A percentile compares a stretch with the other conserved stretches of the same genome.
Conservation (phyloP, 30 jellyfish, hydroid and myxozoan species). For the Aurelia aurita region DNA sequence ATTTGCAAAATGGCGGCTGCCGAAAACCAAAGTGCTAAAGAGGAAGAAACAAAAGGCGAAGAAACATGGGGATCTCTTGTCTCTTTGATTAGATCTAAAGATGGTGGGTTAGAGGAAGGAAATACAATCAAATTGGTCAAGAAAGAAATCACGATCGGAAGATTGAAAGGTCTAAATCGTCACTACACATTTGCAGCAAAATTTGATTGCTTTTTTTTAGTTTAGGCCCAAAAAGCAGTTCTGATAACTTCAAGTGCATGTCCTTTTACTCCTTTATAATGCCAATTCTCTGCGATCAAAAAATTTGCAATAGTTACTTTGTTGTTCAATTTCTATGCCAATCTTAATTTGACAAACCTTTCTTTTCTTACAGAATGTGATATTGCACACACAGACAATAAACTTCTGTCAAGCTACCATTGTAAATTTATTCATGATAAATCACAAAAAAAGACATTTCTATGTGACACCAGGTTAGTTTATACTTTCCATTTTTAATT, state of each 20-base stretch:
- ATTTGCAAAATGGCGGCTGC: conserved; percentile 29
- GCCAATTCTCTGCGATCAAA: too few species aligned
- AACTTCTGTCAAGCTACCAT: conserved; percentile 41
- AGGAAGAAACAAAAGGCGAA: too few species aligned
- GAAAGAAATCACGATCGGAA: conserved; percentile 25
- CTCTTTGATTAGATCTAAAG: conserved; percentile 3
- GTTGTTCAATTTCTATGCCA: background rate
- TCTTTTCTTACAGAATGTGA: conserved; percentile 28
- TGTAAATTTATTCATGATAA: conserved; percentile 16
- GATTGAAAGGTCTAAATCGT: conserved; percentile 12
- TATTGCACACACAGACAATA: conserved; percentile 46
- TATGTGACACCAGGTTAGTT: conserved; percentile 52
- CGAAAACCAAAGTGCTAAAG: too few species aligned
- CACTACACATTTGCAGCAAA: too few species aligned
- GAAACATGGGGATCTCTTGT: conserved; percentile 34
- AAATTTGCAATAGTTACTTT: background rate
- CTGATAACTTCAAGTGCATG: too few species aligned
- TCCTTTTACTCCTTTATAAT: too few species aligned
- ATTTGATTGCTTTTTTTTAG: too few species aligned
- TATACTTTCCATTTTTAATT: background rate
- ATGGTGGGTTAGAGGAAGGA: conserved; percentile 42
- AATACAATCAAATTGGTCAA: background rate
- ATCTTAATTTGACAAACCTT: background rate
- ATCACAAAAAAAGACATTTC: conserved; percentile 11
- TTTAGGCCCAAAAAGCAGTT: too few species aligned